phyloP scores from a whole-genome alignment of 2,113 vertebrate genomes.

The Vidua macroura region DNA sequence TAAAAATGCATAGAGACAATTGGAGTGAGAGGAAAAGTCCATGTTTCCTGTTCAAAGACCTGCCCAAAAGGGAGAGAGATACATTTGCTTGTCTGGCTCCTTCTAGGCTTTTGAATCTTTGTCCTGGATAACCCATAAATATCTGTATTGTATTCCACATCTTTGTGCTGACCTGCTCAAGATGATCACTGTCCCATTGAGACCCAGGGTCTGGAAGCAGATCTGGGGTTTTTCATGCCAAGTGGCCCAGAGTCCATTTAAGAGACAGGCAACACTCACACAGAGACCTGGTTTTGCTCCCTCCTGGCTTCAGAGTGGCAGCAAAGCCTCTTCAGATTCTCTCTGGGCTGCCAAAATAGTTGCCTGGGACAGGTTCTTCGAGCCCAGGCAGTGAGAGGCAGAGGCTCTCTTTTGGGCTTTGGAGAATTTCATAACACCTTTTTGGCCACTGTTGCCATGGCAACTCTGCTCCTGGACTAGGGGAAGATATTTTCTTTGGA shows the following conservation, averaged over 20 bases:
- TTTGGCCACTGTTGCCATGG: not conserved
- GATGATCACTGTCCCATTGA: not conserved
- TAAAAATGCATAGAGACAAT: not conserved
- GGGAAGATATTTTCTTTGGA: not conserved
- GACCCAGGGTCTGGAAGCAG: not conserved
- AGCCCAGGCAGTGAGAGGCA: not conserved
- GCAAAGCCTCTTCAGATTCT: not conserved
- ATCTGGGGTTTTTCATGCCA: accelerated
- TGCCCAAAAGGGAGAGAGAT: not conserved
- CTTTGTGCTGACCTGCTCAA: not conserved
- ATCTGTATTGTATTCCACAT: not conserved
- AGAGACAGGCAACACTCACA: not conserved
- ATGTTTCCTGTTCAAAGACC: not conserved
- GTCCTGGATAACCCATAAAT: not conserved
- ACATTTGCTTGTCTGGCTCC: not conserved
- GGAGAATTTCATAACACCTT: not conserved
- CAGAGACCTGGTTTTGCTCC: not conserved
- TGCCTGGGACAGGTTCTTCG: not conserved
- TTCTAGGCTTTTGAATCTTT: not conserved
- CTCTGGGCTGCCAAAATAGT: not conserved
- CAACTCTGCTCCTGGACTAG: not conserved
- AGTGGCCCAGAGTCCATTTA: accelerated
- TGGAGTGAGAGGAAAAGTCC: not conserved
- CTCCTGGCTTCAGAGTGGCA: not conserved
- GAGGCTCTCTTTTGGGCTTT: not conserved